Percentiles rank a stretch among this genome's conserved stretches.
These are phyloP conservation scores for Crossocerus cetratus DNA, from an alignment of 2,888 invertebrate species.

Conservation along the genomic window DNA sequence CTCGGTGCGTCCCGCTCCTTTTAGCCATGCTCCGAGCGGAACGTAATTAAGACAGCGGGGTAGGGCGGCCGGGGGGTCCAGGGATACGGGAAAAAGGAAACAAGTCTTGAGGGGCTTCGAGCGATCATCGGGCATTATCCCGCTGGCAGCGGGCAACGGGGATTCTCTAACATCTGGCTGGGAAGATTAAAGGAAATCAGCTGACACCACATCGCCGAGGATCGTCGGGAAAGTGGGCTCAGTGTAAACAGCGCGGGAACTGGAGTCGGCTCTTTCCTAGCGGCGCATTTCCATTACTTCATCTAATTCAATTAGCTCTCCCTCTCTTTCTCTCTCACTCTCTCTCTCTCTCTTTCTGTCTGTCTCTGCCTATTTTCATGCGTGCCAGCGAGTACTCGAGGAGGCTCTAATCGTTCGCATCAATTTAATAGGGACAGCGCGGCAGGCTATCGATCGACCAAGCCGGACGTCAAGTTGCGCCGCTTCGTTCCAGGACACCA, in stretches of 20 bases:
- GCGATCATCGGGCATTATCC: constrained; percentile 7
- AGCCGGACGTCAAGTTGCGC: background rate
- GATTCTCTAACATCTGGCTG: background rate
- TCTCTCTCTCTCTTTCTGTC: background rate
- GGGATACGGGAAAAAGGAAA: background rate
- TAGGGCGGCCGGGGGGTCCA: constrained; percentile 28
- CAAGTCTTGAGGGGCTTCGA: background rate
- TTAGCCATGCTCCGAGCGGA: constrained; percentile 35
- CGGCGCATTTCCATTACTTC: background rate
- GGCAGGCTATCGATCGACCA: background rate
- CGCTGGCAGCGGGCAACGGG: background rate
- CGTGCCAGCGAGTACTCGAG: constrained; percentile 10
- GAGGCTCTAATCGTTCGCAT: background rate
- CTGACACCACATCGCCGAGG: no score
- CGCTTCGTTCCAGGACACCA: background rate
- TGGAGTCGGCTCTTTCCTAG: background rate
- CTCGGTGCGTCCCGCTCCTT: constrained; percentile 5
- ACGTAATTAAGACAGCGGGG: constrained; percentile 56
- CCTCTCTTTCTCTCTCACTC: background rate
- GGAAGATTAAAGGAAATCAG: background rate
- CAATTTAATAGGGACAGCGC: constrained; percentile 3
- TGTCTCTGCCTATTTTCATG: constrained; percentile 4
- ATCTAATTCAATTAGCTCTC: background rate
- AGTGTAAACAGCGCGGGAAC: no score
- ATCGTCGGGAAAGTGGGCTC: no score